Percentiles rank a stretch among this genome's conserved stretches.
Evolutionary conservation across 2,113 vertebrate genomes (phyloP).

Genomic region (Orycteropus afer): DNA sequence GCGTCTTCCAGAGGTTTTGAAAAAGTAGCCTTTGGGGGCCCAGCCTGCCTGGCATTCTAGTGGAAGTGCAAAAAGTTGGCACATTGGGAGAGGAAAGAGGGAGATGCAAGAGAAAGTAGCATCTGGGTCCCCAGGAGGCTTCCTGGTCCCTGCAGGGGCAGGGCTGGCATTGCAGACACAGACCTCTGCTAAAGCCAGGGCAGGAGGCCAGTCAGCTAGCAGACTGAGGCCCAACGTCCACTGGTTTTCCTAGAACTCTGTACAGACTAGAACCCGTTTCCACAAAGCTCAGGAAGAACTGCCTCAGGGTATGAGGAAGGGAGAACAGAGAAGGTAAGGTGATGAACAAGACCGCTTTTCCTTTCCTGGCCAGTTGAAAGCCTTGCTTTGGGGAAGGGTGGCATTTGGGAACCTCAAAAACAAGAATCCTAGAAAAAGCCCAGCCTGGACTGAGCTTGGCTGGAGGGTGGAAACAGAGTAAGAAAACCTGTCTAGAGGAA

Average conservation of each 20-base stretch:
- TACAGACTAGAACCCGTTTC: neutral
- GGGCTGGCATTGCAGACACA: neutral
- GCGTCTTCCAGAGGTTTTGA: conserved; percentile 83
- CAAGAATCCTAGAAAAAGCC: conserved; percentile 38
- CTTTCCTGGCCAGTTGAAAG: conserved; percentile 32
- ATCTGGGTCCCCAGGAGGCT: conserved; percentile 32
- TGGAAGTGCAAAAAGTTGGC: conserved; percentile 81
- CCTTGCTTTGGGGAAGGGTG: neutral
- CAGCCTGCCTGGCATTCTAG: conserved; percentile 84
- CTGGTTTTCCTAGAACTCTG: neutral
- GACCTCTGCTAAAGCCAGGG: neutral
- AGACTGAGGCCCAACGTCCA: neutral
- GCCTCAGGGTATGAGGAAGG: conserved; percentile 30
- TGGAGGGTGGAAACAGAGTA: conserved; percentile 28
- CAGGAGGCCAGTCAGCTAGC: neutral
- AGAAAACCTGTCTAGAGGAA: conserved; percentile 36
- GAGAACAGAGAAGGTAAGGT: neutral
- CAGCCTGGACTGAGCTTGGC: conserved; percentile 34
- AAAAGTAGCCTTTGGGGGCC: conserved; percentile 83
- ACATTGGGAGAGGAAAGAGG: conserved; percentile 74
- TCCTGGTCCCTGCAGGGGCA: conserved; percentile 53
- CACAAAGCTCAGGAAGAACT: conserved; percentile 32
- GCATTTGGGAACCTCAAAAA: neutral
- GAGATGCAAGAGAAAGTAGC: conserved; percentile 49
- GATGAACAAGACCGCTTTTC: conserved; percentile 39